Evolutionary conservation across 2,888 invertebrate genomes (phyloP).

Genomic region (Abrostola tripartita): DNA sequence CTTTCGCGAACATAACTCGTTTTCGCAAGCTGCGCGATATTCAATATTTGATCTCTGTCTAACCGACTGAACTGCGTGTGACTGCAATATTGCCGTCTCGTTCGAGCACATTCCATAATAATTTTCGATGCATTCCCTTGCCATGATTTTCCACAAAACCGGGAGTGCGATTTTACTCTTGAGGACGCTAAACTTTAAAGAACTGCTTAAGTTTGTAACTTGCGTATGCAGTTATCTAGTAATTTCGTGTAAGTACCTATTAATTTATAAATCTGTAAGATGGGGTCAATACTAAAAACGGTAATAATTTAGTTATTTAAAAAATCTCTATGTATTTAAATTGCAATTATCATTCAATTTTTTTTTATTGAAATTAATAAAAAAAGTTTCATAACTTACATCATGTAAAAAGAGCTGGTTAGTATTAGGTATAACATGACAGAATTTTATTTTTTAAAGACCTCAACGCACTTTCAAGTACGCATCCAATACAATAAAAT

Average conservation of each 20-base stretch:
- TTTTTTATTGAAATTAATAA: too few species aligned
- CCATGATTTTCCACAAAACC: constrained; percentile 85
- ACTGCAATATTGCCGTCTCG: constrained; percentile 83
- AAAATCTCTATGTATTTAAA: too few species aligned
- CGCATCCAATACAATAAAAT: constrained; percentile 11
- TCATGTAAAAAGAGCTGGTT: too few species aligned
- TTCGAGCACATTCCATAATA: constrained; percentile 86
- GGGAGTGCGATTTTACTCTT: constrained; percentile 69
- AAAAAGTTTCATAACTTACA: too few species aligned
- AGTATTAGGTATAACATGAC: too few species aligned
- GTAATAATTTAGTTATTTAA: too few species aligned
- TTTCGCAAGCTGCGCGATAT: constrained; percentile 72
- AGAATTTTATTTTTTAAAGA: too few species aligned
- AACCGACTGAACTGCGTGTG: constrained; percentile 82
- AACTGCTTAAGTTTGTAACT: constrained; percentile 7
- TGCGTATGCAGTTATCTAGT: neutral
- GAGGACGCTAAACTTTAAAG: constrained; percentile 21
- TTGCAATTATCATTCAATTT: too few species aligned
- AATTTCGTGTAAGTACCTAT: too few species aligned
- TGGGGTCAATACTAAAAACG: too few species aligned
- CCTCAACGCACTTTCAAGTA: neutral
- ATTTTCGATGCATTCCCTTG: constrained; percentile 88
- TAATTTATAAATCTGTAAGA: too few species aligned
- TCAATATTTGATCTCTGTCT: constrained; percentile 89
- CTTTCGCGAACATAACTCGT: constrained; percentile 66